Conservation (phyloP, 2,888 invertebrate genomes). For the Choristoneura rosaceana region DNA sequence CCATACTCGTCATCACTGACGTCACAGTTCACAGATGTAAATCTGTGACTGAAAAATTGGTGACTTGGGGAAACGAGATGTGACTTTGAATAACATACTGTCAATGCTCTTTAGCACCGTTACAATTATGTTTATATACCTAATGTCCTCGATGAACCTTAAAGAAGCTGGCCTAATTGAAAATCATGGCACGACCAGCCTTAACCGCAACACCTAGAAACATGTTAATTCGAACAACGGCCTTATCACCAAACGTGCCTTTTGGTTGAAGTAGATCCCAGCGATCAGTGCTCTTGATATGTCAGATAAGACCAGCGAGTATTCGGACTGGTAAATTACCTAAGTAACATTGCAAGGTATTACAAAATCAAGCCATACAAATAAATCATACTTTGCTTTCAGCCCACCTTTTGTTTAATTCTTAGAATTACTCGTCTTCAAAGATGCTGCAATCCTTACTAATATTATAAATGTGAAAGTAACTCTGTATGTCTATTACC, state of each 20-base stretch:
- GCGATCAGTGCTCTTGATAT: constrained; percentile 17
- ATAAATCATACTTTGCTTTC: constrained; percentile 2
- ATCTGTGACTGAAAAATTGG: too few species aligned
- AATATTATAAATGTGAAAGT: too few species aligned
- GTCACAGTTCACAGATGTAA: too few species aligned
- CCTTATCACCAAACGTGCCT: constrained; percentile 15
- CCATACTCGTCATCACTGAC: too few species aligned
- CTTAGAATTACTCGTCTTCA: constrained; percentile 1
- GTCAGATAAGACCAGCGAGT: constrained; percentile 17
- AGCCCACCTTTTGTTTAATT: constrained; percentile 4
- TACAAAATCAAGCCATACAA: background rate
- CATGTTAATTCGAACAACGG: constrained; percentile 12
- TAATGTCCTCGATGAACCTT: background rate
- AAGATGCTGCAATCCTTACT: background rate
- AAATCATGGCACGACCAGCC: constrained; percentile 7
- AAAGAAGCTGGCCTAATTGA: constrained; percentile 13
- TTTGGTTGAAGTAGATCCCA: background rate
- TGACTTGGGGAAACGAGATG: too few species aligned
- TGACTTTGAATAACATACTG: background rate
- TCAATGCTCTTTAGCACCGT: background rate
- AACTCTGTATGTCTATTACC: too few species aligned
- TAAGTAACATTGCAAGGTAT: constrained; percentile 2
- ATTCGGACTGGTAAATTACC: background rate
- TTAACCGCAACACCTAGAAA: constrained; percentile 7
- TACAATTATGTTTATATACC: background rate